These are phyloP conservation scores for Apamea crenata DNA, from an alignment of 2,888 invertebrate species.

Conservation along the genomic window DNA sequence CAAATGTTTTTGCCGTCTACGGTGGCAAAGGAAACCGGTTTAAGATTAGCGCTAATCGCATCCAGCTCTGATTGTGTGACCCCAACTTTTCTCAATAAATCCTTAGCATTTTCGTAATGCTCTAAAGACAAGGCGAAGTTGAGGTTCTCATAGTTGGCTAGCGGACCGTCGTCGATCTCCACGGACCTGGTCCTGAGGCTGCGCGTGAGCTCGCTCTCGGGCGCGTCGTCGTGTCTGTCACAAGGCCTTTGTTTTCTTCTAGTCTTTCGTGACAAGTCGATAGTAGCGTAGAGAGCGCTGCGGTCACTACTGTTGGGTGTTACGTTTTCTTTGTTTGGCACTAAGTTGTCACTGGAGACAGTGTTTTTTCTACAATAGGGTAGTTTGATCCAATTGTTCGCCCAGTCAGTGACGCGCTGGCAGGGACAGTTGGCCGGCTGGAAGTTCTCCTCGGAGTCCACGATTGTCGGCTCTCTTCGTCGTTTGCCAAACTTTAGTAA, in stretches of 20 bases:
- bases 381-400: constrained; percentile 91
- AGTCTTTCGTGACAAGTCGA: constrained; percentile 92
- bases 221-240: constrained; percentile 61
- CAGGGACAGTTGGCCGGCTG: constrained; percentile 89
- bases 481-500: constrained; percentile 89
- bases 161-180: constrained; percentile 85
- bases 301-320: constrained; percentile 76
- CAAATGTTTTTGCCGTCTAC: constrained; percentile 83
- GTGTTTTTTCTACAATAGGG: constrained; percentile 89
- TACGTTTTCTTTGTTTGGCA: constrained; percentile 90
- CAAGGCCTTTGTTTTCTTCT: constrained; percentile 82
- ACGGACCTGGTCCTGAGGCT: constrained; percentile 65
- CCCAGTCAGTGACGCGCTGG: constrained; percentile 92
- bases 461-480: constrained; percentile 78
- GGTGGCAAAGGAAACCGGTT: constrained; percentile 73
- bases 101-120: constrained; percentile 95
- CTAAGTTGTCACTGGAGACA: constrained; percentile 73
- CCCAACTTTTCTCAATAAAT: constrained; percentile 90
- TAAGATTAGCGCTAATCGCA: constrained; percentile 80
- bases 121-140: constrained; percentile 94
- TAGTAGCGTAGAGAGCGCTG: constrained; percentile 92
- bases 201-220: constrained; percentile 29
- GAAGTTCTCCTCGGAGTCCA: constrained; percentile 82
- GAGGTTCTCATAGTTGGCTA: constrained; percentile 93
- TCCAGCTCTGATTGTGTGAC: constrained; percentile 89